Conservation (phyloP, 2,113 vertebrate species). For the Ciconia boyciana region DNA sequence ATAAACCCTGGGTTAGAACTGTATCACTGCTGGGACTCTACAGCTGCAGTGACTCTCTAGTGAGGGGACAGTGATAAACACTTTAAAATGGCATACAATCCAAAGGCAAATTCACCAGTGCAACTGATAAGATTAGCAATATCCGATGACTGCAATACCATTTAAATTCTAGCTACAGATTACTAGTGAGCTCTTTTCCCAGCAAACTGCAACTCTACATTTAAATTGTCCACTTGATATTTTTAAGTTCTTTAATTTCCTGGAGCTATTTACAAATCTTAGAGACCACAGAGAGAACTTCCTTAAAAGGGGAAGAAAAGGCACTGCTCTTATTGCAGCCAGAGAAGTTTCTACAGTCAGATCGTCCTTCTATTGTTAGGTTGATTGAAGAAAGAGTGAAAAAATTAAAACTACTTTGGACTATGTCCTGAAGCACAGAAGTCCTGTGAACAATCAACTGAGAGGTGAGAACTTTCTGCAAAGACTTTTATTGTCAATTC, state of each 20-base stretch:
- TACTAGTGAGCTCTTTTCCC: background rate
- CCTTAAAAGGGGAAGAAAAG: constrained; percentile 55
- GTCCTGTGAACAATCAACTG: background rate
- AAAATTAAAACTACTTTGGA: background rate
- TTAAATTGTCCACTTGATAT: background rate
- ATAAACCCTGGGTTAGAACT: background rate
- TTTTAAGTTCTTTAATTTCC: constrained; percentile 33
- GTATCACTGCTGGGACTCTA: background rate
- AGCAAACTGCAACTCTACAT: background rate
- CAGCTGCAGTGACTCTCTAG: background rate
- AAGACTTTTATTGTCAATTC: background rate
- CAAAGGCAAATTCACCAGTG: background rate
- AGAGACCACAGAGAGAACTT: background rate
- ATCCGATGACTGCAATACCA: background rate
- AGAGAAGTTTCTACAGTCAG: background rate
- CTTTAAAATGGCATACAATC: background rate
- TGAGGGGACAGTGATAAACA: background rate
- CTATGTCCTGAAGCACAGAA: background rate
- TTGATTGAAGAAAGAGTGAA: background rate
- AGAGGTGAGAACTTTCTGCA: background rate
- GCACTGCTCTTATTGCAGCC: background rate
- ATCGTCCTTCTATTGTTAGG: background rate
- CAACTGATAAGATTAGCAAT: background rate
- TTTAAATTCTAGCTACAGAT: background rate
- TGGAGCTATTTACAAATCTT: constrained; percentile 19